Base-by-base conservation (phyloP, 2,888 invertebrate species). In the Heliconius aoede region DNA sequence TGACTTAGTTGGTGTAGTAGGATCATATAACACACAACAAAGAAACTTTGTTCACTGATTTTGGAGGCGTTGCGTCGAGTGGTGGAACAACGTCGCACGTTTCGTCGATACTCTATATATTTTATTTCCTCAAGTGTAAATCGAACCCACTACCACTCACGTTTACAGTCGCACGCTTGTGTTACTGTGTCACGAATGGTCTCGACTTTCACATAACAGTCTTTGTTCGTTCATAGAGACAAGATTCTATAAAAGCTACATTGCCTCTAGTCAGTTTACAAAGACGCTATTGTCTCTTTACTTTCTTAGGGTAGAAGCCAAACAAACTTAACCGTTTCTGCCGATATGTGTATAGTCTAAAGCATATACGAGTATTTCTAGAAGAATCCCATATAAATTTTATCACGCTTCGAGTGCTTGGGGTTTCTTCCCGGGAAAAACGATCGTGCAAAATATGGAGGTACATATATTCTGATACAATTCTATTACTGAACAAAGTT, bases 251-350 rank as follows among this genome's bases (percentile, higher is more conserved):
- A 46, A 28, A 46, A 26, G 21, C 11, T 11, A 68, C 11, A 46
- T 46, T 46, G 18, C 18, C 24, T 61, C 7, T 15, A 21, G 28
- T 30, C 24, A 26, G 67, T 67, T 67, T 67, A 46, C 40, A 40
- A 13, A 40, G 8, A 21, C 15, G 26, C 3, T 67, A 40, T 15
- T 26, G 21, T 30, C 30, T 9, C 26, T 46, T 9, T 67, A 28
- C 67, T 67, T 67, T 67, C 28, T 26, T 28, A 68, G 46, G 67
- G 46, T 67, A 26, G 21, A 51, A 68, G 51, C 46, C 46, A 51
- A 68, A 68, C 13, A 68, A 51, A 68, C 28, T 46, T 28, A 28
- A 51, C 9, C 46, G 28, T 26, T 68, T 68, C 18, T 28, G 26
- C 67, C 46, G 28, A 68, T 68, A 68, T 28, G 68, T 68, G 21